Conservation (phyloP, 2,113 vertebrate genomes). For the Laterallus jamaicensis region DNA sequence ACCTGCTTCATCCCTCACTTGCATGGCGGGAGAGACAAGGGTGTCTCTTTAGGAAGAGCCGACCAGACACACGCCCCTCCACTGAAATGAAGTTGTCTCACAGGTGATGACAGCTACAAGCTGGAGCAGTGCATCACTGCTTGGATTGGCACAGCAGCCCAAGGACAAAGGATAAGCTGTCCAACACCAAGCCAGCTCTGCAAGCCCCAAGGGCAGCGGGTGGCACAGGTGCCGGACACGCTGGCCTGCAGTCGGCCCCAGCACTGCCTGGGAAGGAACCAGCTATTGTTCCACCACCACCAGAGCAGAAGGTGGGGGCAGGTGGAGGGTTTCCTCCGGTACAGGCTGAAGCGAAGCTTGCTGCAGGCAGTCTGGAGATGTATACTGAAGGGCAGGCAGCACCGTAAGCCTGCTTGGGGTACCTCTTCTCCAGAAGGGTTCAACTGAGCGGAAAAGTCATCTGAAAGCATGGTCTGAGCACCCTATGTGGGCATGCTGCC, state of each 20-base stretch:
- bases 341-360: not conserved
- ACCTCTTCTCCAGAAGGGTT: not conserved
- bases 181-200: not conserved
- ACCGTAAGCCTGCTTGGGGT: not conserved
- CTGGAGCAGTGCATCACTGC: not conserved
- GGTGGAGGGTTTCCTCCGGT: not conserved
- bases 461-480: not conserved
- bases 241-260: fast-evolving
- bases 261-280: fast-evolving
- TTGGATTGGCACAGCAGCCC: not conserved
- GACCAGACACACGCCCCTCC: not conserved
- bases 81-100: not conserved
- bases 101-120: not conserved
- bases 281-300: fast-evolving
- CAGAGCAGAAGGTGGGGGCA: not conserved
- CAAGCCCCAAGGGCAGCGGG: not conserved
- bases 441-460: not conserved
- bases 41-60: not conserved
- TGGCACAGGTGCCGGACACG: not conserved
- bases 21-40: not conserved
- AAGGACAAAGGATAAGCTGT: not conserved
- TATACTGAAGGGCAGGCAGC: not conserved
- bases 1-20: not conserved
- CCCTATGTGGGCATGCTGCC: fast-evolving
- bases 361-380: not conserved